A percentile compares a stretch with the other conserved stretches of the same genome.
These are phyloP conservation scores for Pteropus rufus DNA, from an alignment of 2,797 vertebrate genomes.

Conservation along the genomic window DNA sequence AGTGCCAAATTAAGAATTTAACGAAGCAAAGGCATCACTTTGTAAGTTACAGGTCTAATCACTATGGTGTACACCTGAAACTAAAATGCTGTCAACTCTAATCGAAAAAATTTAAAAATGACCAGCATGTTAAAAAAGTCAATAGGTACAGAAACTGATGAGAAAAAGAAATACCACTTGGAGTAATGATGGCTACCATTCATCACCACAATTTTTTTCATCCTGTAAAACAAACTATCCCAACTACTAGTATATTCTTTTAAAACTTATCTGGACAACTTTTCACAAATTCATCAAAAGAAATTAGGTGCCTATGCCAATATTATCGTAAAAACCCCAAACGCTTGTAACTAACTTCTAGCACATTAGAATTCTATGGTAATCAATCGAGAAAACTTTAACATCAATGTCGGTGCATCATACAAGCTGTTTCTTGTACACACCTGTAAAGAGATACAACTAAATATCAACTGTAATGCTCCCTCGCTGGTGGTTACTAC, in stretches of 20 bases:
- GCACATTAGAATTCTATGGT: not conserved
- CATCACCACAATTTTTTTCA: not conserved
- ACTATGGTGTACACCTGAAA: too few relatives aligned
- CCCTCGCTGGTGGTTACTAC: not conserved
- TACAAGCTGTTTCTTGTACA: not conserved
- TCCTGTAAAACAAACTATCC: not conserved
- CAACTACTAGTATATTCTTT: not conserved
- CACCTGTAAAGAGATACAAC: not conserved
- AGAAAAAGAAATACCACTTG: not conserved
- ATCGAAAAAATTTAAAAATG: too few relatives aligned
- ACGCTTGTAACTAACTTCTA: not conserved
- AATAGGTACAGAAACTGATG: not conserved
- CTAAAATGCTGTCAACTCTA: too few relatives aligned
- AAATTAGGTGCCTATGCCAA: too few relatives aligned
- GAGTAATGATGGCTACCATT: not conserved
- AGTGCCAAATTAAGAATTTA: too few relatives aligned
- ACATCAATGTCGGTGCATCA: not conserved
- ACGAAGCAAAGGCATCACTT: too few relatives aligned
- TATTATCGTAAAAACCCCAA: not conserved
- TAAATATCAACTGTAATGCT: not conserved
- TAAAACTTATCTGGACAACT: not conserved
- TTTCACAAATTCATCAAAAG: not conserved
- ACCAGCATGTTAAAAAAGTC: not conserved
- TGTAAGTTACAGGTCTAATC: too few relatives aligned
- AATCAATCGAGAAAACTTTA: not conserved